A percentile compares a stretch with the other conserved stretches of the same genome.
These are phyloP conservation scores for Pherbina coryleti DNA, from an alignment of 2,888 invertebrate genomes.

Conservation along the genomic window DNA sequence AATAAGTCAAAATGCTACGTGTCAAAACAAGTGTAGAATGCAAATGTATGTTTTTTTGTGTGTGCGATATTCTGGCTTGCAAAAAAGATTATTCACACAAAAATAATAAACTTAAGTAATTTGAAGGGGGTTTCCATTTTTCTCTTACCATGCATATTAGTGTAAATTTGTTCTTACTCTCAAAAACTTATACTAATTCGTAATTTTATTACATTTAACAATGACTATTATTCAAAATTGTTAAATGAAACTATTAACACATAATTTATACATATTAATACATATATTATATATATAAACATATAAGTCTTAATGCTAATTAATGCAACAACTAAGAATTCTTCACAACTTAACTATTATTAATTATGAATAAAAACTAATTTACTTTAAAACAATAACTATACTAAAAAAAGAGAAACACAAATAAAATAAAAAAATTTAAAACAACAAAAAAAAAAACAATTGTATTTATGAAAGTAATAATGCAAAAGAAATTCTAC, in stretches of 20 bases:
- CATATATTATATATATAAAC: no score
- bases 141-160: constrained; percentile 2
- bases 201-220: constrained; percentile 27
- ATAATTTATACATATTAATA: constrained; percentile 15
- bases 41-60: no score
- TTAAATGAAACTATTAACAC: constrained; percentile 8
- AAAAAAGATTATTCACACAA: neutral
- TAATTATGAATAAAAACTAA: constrained; percentile 11
- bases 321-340: constrained; percentile 8
- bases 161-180: neutral
- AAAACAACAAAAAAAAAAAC: neutral
- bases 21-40: no score
- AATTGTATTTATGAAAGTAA: neutral
- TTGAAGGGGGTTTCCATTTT: constrained; percentile 6
- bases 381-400: constrained; percentile 14
- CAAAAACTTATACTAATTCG: neutral
- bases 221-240: constrained; percentile 3
- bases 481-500: neutral
- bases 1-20: no score
- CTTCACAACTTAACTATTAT: constrained; percentile 4
- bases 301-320: no score
- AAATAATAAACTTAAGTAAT: neutral
- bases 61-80: no score
- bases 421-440: neutral
- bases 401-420: neutral